Conservation (phyloP, 2,888 invertebrate genomes). For the Hemithea aestivaria region DNA sequence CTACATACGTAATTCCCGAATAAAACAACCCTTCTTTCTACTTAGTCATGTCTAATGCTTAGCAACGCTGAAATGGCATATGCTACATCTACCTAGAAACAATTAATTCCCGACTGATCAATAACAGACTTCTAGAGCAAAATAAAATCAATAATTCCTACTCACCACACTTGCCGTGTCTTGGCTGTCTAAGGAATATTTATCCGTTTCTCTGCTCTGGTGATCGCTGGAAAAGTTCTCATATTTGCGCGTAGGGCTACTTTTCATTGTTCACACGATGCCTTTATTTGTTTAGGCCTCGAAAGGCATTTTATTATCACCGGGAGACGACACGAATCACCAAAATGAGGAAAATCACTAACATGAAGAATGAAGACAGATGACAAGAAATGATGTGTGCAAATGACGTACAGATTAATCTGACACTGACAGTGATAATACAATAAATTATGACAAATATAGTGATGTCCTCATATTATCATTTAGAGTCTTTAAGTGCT, state of each 20-base stretch:
- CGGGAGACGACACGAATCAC: constrained; percentile 52
- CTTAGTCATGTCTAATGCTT: not conserved
- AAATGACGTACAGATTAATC: no score
- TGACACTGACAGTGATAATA: no score
- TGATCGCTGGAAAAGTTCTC: constrained; percentile 70
- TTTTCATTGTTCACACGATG: constrained; percentile 73
- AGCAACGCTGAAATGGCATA: constrained; percentile 11
- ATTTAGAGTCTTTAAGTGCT: no score
- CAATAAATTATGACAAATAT: not conserved
- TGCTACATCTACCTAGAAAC: constrained; percentile 11
- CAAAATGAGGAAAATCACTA: constrained; percentile 51
- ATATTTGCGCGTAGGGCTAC: constrained; percentile 74
- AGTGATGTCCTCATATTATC: no score
- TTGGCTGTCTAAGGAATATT: constrained; percentile 74
- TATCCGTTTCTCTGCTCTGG: constrained; percentile 70
- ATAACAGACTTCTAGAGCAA: constrained; percentile 41
- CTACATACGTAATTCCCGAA: no score
- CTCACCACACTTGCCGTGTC: constrained; percentile 77
- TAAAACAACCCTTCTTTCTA: no score
- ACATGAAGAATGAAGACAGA: constrained; percentile 12
- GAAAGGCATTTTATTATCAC: constrained; percentile 61
- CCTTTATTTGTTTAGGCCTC: constrained; percentile 53
- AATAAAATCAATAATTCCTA: constrained; percentile 34
- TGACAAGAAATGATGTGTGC: no score
- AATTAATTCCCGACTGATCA: constrained; percentile 49